phyloP scores from a whole-genome alignment of 1,140 invertebrate species.

The Gryon sp. region DNA sequence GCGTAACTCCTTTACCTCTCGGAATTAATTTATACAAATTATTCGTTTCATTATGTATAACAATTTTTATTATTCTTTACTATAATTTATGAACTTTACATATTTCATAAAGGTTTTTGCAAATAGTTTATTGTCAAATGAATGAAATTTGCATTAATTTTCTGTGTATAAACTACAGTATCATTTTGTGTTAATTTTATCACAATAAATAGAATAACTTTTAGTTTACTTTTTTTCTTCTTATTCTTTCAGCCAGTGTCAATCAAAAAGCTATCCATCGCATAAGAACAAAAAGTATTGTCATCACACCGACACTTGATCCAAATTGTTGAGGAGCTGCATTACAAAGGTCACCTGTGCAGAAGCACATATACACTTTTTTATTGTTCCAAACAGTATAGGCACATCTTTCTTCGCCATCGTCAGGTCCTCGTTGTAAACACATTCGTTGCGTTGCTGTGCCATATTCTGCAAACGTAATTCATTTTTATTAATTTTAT shows the following conservation, averaged over 20 bases:
- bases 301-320: slow-evolving; percentile 1
- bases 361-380: slow-evolving; percentile 94
- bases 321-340: slow-evolving; percentile 32
- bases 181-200: no score
- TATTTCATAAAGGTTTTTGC: no score
- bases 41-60: no score
- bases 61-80: no score
- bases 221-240: no score
- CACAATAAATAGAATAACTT: no score
- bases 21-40: no score
- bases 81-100: no score
- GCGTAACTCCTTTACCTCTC: neutral
- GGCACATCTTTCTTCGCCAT: slow-evolving; percentile 92
- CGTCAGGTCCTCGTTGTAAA: slow-evolving; percentile 90
- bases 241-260: neutral
- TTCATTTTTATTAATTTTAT: no score
- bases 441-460: slow-evolving; percentile 92
- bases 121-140: no score
- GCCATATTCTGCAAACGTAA: slow-evolving; percentile 87
- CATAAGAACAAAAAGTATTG: slow-evolving; percentile 7
- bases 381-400: slow-evolving; percentile 89
- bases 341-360: slow-evolving; percentile 94
- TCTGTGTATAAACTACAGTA: no score
- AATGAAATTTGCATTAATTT: no score
- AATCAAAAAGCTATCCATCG: slow-evolving; percentile 21